These are phyloP conservation scores for Toxotes lorentzi DNA, from an alignment of 2,797 vertebrate genomes.

Conservation along the genomic window DNA sequence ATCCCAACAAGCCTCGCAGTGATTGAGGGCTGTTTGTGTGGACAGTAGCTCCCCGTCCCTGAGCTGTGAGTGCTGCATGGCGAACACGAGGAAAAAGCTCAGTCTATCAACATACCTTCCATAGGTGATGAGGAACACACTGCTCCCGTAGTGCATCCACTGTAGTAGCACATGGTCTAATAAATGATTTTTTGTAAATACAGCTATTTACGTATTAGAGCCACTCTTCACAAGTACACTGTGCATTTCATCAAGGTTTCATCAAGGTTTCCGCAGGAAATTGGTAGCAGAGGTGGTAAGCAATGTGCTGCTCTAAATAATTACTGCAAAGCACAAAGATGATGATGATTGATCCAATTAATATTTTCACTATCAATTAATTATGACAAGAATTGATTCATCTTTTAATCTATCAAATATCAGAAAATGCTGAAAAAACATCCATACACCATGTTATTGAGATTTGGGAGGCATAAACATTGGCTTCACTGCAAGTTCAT, in stretches of 20 bases:
- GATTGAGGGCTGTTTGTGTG: conserved; percentile 63
- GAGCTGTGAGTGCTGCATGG: background rate
- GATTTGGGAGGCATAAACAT: background rate
- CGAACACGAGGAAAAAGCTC: conserved; percentile 5
- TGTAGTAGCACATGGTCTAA: background rate
- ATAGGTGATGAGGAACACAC: background rate
- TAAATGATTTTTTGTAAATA: too few relatives aligned
- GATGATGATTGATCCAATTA: background rate
- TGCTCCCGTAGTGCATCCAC: background rate
- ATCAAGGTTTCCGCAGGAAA: background rate
- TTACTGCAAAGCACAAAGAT: background rate
- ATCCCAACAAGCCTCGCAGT: conserved; percentile 50
- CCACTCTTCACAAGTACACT: background rate
- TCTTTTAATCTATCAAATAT: background rate
- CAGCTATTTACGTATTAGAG: too few relatives aligned
- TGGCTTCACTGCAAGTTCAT: too few relatives aligned
- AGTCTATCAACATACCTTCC: conserved; percentile 3
- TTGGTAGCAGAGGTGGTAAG: background rate
- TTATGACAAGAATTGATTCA: background rate
- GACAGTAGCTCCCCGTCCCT: conserved; percentile 25
- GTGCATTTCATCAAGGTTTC: background rate
- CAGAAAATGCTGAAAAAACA: background rate
- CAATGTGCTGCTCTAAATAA: background rate
- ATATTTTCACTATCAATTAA: background rate
- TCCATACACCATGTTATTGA: background rate